Evolutionary conservation across 2,113 vertebrate genomes (phyloP), one percentile per base, ranked within the genome.

Genomic region (Mormoops blainvillei): DNA sequence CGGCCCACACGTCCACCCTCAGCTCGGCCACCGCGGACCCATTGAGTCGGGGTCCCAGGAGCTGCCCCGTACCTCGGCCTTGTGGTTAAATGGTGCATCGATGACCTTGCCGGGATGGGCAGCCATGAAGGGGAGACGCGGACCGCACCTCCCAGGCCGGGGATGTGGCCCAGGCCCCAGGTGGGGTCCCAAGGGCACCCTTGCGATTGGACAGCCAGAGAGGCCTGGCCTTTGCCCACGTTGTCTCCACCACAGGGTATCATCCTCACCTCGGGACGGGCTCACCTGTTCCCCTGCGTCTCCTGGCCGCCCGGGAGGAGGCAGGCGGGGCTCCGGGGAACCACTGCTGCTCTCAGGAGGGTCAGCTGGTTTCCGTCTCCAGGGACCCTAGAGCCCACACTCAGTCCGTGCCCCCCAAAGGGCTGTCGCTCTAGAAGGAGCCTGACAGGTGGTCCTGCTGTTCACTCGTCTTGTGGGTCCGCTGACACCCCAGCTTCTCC

Each of bases 21-120:
- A 6, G 19, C 67, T 8, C 67, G 12, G 67, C 38, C 28, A 22
- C 19, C 56, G 20, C 24, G 19, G 58, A 22, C 26, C 58, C 58
- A 1, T 61, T 43, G 0, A 15, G 0, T 3, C 2, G 43, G 26
- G 19, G 6, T 28, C 16, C 76, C 58, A 0, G 0, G 5, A 2
- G 2, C 43, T 56, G 15, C 5, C 41, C 54, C 36, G 2, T 36
- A 56, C 36, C 20, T 22, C 24, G 1, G 18, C 52, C 58, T 28
- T 61, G 58, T 61, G 58, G 58, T 58, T 58, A 58, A 26, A 5
- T 9, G 19, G 20, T 14, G 1, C 1, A 0, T 16, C 11, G 54
- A 19, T 20, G 50, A 28, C 0, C 11, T 31, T 12, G 2, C 77
- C 16, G 48, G 50, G 48, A n/a, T 2, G 16, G 26, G 10, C 13